These are phyloP conservation scores for Polylopha cassiicola DNA, from an alignment of 2,888 invertebrate species.

Conservation along the genomic window DNA sequence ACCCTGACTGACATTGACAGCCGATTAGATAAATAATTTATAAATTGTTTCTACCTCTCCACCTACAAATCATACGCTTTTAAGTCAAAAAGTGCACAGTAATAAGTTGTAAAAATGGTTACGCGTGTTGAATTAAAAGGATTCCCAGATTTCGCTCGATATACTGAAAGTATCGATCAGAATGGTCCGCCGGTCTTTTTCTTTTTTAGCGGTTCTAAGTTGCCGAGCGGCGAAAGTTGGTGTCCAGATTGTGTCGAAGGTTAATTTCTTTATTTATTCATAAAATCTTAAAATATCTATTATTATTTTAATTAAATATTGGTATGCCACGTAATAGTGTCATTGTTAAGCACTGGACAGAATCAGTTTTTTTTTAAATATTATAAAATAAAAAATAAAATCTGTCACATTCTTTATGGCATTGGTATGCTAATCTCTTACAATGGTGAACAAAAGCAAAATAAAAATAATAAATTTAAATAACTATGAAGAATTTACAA, in stretches of 20 bases:
- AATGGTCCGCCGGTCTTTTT: slow-evolving; percentile 64
- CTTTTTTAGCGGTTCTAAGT: slow-evolving; percentile 82
- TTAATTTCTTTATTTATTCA: slow-evolving; percentile 49
- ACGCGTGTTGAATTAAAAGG: slow-evolving; percentile 65
- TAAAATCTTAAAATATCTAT: neutral
- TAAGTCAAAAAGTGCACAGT: slow-evolving; percentile 21
- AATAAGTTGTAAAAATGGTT: slow-evolving; percentile 38
- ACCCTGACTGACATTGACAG: slow-evolving; percentile 7
- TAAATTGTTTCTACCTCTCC: too few species aligned
- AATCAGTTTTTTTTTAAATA: too few species aligned
- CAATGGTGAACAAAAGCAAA: slow-evolving; percentile 29
- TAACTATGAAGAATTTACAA: slow-evolving; percentile 47
- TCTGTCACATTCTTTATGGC: too few species aligned
- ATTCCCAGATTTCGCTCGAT: slow-evolving; percentile 79
- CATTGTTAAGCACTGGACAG: too few species aligned
- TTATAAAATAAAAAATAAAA: too few species aligned
- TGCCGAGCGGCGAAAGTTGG: slow-evolving; percentile 86
- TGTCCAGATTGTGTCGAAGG: slow-evolving; percentile 92
- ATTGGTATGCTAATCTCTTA: slow-evolving; percentile 4
- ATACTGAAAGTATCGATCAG: slow-evolving; percentile 68
- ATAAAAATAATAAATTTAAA: slow-evolving; percentile 36
- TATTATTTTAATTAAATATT: too few species aligned
- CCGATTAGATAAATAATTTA: too few species aligned
- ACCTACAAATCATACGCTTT: too few species aligned
- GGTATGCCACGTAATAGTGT: too few species aligned